Base-by-base conservation (phyloP, 2,113 vertebrate genomes). In the Anthoscopus minutus region DNA sequence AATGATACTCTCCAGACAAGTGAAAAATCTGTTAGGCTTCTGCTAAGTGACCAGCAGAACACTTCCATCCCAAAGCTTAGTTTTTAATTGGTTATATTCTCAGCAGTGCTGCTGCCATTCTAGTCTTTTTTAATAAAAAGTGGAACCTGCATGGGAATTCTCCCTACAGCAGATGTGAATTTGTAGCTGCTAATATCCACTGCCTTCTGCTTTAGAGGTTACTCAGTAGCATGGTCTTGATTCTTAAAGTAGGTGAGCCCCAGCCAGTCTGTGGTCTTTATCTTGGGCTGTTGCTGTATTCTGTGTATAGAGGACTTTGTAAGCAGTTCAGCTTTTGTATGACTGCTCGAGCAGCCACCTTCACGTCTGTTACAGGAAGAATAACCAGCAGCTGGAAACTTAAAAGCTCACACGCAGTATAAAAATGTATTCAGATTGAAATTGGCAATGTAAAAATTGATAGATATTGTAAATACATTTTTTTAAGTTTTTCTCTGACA, bases 101-200 rank as follows among this genome's bases (percentile, higher is more conserved):
- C 10, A 18, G 30, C 13, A 28, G 45, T 42, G 15, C 62, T 79
- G 54, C 57, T 95, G 28, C 60, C 5, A 7, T 44, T 15, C 10
- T 47, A 4, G 15, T 22, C 9, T 14, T 1, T 17, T 4, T 47
- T 2, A 64, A 19, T 1, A 23, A 11, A 20, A 56, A 28, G 7
- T 64, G 35, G n/a, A 71, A 23, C 9, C 18, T 87, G 16, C 6
- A 5, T 23, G 6, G 20, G 13, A 44, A 4, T 81, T 53, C 11
- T 82, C 70, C 5, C 18, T 77, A 1, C 4, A 54, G 48, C 45
- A 66, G 56, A 45, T 48, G 15, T 51, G 15, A 48, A 33, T 61
- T 10, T 57, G 7, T 42, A 35, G 48, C n/a, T 92, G 56, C 38
- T 44, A 25, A 2, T 72, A 17, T 4, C 17, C 1, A 1, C 21